Evolutionary conservation across 2,888 invertebrate genomes (phyloP), one percentile per base, ranked within the genome.

Genomic region (Resseliella maxima): DNA sequence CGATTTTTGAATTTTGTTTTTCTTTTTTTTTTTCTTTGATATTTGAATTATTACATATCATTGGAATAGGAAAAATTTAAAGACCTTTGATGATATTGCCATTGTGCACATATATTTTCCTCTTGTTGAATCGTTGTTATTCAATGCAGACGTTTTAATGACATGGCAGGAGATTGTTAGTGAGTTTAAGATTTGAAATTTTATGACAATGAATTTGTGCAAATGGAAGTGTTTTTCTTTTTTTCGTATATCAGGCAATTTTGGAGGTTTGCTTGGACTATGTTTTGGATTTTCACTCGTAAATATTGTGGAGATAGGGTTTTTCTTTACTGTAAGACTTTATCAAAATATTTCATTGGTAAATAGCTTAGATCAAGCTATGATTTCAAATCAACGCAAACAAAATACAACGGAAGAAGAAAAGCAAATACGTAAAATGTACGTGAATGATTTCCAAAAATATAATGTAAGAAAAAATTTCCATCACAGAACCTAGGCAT

Each of bases 111-210:
- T 72, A 15, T 72, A 72, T 59, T 59, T 24, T 59, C 24, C 24
- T 24, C 24, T 72, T 31, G 27, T 10, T 72, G 72, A 72, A 31
- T 72, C 72, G 5, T 31, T 35, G 2, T n/a, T 72, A 15, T 72
- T 72, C 18, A 27, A 3, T 12, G 72, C 72, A 0, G 72, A 72
- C 31, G 72, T 72, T 27, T 35, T 72, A 35, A 72, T 72, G 72
- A 72, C 72, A 10, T 72, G 72, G 72, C 72, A 72, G n/a, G 72
- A 72, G 72, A 72, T 72, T 72, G 72, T 72, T 18, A 72, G 72
- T 72, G 31, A 72, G 72, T 72, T 59, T 24, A 59, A 59, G 15
- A 8, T 50, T 2, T 50, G 21, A 6, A 12, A 50, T 50, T 50
- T 50, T 50, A 12, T 50, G 18, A 3, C 21, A 3, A 50, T 50